Conservation (phyloP, 2,888 invertebrate genomes). For the Ligdia adustata region DNA sequence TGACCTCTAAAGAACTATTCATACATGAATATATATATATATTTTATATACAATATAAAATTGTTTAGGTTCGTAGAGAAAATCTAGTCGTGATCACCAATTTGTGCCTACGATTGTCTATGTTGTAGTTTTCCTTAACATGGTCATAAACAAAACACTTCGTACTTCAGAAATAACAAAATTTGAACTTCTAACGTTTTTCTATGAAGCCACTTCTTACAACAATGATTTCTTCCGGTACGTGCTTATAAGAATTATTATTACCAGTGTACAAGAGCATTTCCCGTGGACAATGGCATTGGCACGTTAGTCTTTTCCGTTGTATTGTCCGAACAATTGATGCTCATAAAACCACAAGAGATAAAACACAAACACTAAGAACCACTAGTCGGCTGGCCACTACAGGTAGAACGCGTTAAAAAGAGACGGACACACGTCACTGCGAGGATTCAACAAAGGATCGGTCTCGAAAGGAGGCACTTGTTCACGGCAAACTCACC, state of each 20-base stretch:
- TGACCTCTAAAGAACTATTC: too few relatives aligned
- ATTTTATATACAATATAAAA: conserved; percentile 1
- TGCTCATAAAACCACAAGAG: conserved; percentile 27
- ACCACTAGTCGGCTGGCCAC: conserved; percentile 32
- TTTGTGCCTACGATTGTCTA: conserved; percentile 63
- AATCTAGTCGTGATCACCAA: conserved; percentile 71
- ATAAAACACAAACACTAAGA: conserved; percentile 33
- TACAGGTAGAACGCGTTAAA: conserved; percentile 66
- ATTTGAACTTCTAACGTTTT: conserved; percentile 47
- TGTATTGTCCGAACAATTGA: conserved; percentile 30
- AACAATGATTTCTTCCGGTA: conserved; percentile 31
- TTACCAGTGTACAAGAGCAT: conserved; percentile 44
- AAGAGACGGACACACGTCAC: conserved; percentile 76
- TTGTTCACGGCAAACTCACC: conserved; percentile 74
- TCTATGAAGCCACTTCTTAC: conserved; percentile 55
- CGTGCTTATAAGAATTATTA: conserved; percentile 29
- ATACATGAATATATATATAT: too few relatives aligned
- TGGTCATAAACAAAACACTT: conserved; percentile 65
- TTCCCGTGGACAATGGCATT: conserved; percentile 42
- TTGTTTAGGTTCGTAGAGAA: conserved; percentile 39
- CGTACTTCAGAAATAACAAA: conserved; percentile 44
- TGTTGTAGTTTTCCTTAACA: conserved; percentile 64
- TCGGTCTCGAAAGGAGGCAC: conserved; percentile 71
- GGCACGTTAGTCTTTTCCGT: conserved; percentile 36
- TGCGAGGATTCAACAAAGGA: conserved; percentile 70